Conservation (phyloP, 2,113 vertebrate genomes). For the Oenanthe melanoleuca region DNA sequence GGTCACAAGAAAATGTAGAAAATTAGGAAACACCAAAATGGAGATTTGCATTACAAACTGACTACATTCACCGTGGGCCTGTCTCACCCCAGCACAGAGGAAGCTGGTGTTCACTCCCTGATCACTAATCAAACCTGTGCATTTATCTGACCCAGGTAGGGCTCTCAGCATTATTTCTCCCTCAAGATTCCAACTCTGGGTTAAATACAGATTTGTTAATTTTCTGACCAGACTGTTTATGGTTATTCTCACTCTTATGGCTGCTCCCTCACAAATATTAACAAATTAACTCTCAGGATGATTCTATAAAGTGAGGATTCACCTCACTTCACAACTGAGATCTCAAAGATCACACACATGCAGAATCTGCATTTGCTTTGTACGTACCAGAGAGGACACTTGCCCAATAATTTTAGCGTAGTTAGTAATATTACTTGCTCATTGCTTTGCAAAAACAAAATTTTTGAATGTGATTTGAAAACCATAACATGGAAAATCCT, state of each 20-base stretch:
- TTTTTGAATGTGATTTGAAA: neutral
- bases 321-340: rapidly evolving
- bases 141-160: neutral
- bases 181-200: neutral
- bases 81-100: neutral
- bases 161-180: neutral
- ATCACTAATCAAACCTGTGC: neutral
- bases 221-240: neutral
- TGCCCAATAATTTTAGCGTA: neutral
- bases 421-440: neutral
- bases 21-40: neutral
- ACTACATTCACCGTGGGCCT: neutral
- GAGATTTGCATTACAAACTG: neutral
- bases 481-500: neutral
- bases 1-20: neutral
- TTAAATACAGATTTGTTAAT: neutral
- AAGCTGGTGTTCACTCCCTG: neutral
- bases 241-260: neutral
- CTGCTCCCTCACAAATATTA: neutral
- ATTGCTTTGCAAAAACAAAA: neutral
- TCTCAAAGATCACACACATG: neutral
- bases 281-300: neutral
- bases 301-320: neutral
- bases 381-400: neutral
- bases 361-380: neutral